Evolutionary conservation across 2,113 vertebrate species (phyloP).

Genomic region (Gobiocypris rarus): DNA sequence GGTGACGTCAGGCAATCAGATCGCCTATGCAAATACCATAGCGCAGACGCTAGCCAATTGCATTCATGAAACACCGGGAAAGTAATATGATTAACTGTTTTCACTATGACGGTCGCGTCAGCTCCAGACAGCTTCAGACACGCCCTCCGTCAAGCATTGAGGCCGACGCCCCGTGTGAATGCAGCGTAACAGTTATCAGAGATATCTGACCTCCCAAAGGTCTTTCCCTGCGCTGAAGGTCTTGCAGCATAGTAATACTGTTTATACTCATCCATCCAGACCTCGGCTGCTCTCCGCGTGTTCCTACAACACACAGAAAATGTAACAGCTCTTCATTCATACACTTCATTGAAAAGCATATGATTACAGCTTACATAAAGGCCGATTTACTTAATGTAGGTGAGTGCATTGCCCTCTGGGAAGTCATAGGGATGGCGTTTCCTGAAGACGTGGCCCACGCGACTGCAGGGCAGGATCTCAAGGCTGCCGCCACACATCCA

Average conservation of each 20-base stretch:
- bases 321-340: not conserved
- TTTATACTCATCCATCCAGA: slow-evolving; percentile 99
- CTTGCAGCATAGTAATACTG: slow-evolving; percentile 96
- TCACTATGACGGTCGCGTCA: too few species aligned
- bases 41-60: too few species aligned
- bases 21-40: too few species aligned
- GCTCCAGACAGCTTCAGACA: too few species aligned
- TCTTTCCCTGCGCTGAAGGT: slow-evolving; percentile 92
- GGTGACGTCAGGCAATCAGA: too few species aligned
- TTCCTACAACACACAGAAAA: slow-evolving; percentile 78
- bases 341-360: not conserved
- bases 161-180: too few species aligned
- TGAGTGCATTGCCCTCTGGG: slow-evolving; percentile 96
- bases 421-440: slow-evolving; percentile 98
- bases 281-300: slow-evolving; percentile 94
- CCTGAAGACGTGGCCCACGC: slow-evolving; percentile 96
- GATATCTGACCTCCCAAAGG: slow-evolving; percentile 88
- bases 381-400: slow-evolving; percentile 93
- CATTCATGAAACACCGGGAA: too few species aligned
- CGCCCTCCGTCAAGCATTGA: too few species aligned
- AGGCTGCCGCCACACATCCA: slow-evolving; percentile 99
- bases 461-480: slow-evolving; percentile 97
- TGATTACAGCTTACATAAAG: not conserved
- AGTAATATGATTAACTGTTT: too few species aligned
- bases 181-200: not conserved